Conservation (phyloP, 2,797 vertebrate species). For the Pempheris klunzingeri region DNA sequence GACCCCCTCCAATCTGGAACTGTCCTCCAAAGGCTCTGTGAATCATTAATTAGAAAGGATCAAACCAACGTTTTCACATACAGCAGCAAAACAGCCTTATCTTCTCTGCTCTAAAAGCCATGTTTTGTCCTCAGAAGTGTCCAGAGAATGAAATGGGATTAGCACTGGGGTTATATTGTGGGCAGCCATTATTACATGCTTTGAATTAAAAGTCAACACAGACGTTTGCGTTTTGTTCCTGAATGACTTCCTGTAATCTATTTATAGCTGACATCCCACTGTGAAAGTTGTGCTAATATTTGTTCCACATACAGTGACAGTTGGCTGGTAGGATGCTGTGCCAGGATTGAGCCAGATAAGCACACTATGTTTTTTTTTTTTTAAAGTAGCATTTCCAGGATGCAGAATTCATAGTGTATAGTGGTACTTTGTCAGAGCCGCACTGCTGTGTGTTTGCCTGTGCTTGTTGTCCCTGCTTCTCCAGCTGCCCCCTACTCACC, state of each 20-base stretch:
- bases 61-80: slow-evolving; percentile 34
- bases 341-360: slow-evolving; percentile 39
- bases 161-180: slow-evolving; percentile 36
- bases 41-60: slow-evolving; percentile 67
- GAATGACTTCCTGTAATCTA: slow-evolving; percentile 50
- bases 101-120: slow-evolving; percentile 26
- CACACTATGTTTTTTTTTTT: slow-evolving; percentile 24
- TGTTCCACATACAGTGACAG: slow-evolving; percentile 53
- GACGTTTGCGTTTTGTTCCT: slow-evolving; percentile 45
- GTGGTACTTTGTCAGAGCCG: too few species aligned
- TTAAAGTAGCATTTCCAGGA: slow-evolving; percentile 26
- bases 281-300: slow-evolving; percentile 62
- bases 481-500: too few species aligned
- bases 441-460: too few species aligned
- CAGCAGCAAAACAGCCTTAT: slow-evolving; percentile 38
- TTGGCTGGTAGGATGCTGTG: slow-evolving; percentile 34
- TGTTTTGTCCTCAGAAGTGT: slow-evolving; percentile 54
- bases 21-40: slow-evolving; percentile 21
- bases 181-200: slow-evolving; percentile 33
- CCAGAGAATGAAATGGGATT: slow-evolving; percentile 57
- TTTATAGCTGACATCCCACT: slow-evolving; percentile 52
- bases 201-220: slow-evolving; percentile 57
- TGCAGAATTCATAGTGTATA: slow-evolving; percentile 2
- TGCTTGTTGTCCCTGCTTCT: too few species aligned
- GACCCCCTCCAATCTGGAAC: slow-evolving; percentile 36